These are phyloP conservation scores for Lucilia cuprina DNA, from an alignment of 1,140 invertebrate genomes.

Conservation along the genomic window DNA sequence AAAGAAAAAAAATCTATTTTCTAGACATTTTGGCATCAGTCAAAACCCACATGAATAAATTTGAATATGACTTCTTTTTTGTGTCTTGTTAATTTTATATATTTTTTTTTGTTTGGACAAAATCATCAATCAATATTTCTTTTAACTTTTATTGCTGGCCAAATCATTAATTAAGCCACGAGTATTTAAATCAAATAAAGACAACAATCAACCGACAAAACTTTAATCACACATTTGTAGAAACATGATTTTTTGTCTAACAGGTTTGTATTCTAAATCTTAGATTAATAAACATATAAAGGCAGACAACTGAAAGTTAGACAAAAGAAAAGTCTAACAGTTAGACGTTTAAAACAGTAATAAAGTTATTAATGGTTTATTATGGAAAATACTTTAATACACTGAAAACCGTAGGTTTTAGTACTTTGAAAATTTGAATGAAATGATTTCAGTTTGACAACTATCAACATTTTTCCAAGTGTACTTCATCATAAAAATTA, in stretches of 20 bases:
- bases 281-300: background rate
- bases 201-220: background rate
- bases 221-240: background rate
- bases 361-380: no score
- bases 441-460: no score
- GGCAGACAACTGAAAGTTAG: background rate
- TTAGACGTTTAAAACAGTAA: no score
- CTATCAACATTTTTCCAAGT: no score
- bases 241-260: background rate
- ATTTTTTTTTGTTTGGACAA: background rate
- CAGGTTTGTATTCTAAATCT: background rate
- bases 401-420: no score
- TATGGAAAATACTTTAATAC: no score
- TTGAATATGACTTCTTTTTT: background rate
- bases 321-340: no score
- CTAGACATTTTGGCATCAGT: conserved; percentile 30
- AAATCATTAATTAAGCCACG: conserved; percentile 11
- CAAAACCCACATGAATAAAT: background rate
- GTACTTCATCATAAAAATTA: no score
- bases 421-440: no score
- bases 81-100: background rate
- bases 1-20: conserved; percentile 10
- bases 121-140: background rate
- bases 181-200: background rate
- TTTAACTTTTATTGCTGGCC: background rate